Conservation (phyloP, 2,888 invertebrate species). For the Drosophila stalkeri region DNA sequence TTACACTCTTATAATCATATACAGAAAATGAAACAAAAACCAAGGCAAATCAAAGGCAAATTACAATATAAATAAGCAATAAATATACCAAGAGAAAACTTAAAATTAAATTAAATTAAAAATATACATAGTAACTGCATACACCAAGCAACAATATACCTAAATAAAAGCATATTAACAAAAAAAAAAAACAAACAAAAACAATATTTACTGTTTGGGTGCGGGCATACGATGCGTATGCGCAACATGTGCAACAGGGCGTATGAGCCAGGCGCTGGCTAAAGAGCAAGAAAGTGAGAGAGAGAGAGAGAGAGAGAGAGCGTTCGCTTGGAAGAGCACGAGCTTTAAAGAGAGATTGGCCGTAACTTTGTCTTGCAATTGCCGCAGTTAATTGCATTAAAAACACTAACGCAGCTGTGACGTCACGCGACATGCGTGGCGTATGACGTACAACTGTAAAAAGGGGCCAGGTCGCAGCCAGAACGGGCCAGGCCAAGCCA, state of each 20-base stretch:
- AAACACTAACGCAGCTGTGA: slow-evolving; percentile 52
- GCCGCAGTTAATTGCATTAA: slow-evolving; percentile 62
- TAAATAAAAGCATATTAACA: slow-evolving; percentile 67
- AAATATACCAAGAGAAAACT: slow-evolving; percentile 34
- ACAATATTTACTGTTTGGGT: background rate
- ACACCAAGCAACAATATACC: slow-evolving; percentile 61
- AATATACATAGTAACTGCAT: slow-evolving; percentile 59
- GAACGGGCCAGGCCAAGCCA: background rate
- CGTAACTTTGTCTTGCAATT: slow-evolving; percentile 28
- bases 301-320: slow-evolving; percentile 22
- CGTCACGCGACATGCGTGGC: slow-evolving; percentile 59
- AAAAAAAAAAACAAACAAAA: background rate
- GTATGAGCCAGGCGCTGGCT: slow-evolving; percentile 28
- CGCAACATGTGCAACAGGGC: slow-evolving; percentile 70
- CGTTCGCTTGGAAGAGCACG: background rate
- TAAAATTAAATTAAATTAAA: slow-evolving; percentile 51
- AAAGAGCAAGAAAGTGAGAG: slow-evolving; percentile 36
- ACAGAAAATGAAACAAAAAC: slow-evolving; percentile 9
- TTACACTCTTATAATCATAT: slow-evolving; percentile 49
- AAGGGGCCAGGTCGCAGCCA: slow-evolving; percentile 48
- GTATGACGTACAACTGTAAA: slow-evolving; percentile 63
- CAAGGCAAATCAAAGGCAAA: slow-evolving; percentile 28
- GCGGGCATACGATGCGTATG: slow-evolving; percentile 38
- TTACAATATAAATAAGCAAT: slow-evolving; percentile 63
- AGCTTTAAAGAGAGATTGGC: slow-evolving; percentile 58